Conservation (phyloP, 23 tunicate species). For the Diplosoma virens region DNA sequence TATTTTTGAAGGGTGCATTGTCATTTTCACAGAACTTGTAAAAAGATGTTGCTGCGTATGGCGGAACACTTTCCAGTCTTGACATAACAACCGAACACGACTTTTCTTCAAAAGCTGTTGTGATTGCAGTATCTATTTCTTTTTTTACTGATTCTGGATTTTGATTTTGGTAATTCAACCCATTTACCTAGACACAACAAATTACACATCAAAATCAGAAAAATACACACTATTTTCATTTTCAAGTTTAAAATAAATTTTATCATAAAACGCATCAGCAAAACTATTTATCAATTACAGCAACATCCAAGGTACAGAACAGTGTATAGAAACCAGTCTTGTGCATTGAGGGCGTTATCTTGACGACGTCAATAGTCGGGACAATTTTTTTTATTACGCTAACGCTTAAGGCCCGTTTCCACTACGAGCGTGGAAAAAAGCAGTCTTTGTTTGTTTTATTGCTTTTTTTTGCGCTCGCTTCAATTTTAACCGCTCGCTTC, state of each 20-base stretch:
- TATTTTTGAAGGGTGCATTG: constrained; percentile 72
- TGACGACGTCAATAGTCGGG: too few species aligned
- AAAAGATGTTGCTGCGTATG: constrained; percentile 58
- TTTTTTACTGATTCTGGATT: constrained; percentile 31
- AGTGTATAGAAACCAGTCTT: too few species aligned
- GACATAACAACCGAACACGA: constrained; percentile 59
- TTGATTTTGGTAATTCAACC: neutral
- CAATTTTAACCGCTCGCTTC: too few species aligned
- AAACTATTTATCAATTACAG: neutral
- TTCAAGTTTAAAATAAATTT: neutral
- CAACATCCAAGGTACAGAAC: too few species aligned
- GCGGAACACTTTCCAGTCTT: constrained; percentile 47
- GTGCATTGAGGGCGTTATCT: too few species aligned
- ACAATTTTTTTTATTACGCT: too few species aligned
- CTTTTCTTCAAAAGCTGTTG: constrained; percentile 12
- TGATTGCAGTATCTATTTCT: constrained; percentile 33
- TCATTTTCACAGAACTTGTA: constrained; percentile 89
- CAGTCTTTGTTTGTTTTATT: too few species aligned
- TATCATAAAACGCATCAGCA: neutral
- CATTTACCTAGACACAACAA: constrained; percentile 8
- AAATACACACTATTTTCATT: neutral
- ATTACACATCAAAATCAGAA: neutral
- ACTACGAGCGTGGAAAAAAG: too few species aligned
- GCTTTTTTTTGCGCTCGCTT: too few species aligned
- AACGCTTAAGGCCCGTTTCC: too few species aligned